Evolutionary conservation across 2,888 invertebrate species (phyloP), one percentile per base, ranked within the genome.

Genomic region (Ophion ventricosus): DNA sequence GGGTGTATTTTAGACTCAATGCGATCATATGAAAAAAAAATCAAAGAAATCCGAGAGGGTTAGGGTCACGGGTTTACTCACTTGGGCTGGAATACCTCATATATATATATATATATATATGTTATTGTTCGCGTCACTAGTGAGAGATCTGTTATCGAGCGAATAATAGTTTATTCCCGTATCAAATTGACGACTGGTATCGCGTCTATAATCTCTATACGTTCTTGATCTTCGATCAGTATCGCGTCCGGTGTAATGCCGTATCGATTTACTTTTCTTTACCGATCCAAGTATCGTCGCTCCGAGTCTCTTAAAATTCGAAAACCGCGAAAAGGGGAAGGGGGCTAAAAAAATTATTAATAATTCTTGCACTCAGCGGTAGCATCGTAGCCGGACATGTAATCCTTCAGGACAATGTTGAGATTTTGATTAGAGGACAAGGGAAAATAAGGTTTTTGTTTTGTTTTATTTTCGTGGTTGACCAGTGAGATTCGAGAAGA

Each of bases 111-210:
- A 29, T 29, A 29, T 29, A 29, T 29, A 29, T 29, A 29, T 29
- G 4, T n/a, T n/a, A n/a, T n/a, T n/a, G n/a, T 77, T 77, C 76
- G 25, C 80, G 63, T 78, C 74, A 82, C 35, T 59, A 74, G 54
- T 56, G 29, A 67, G 61, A 66, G 76, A 80, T 67, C 49, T 59
- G 79, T 82, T 85, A 85, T 85, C 84, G 40, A 79, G 49, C 76
- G 84, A 82, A 82, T 82, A 82, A 84, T 84, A 85, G 84, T 82
- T 82, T 82, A 80, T 85, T 69, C 82, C 17, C 61, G 80, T 79
- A 77, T 80, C 43, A 74, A 82, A 80, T 35, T 74, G 49, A 49
- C 76, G 84, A 85, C 82, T 74, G 73, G 73, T 77, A 82, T 82
- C 79, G 82, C 11, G 29, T 59, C 76, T 80, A 80, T 80, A 77